Evolutionary conservation across 2,797 vertebrate species (phyloP).

Genomic region (Setipinna tenuifilis): DNA sequence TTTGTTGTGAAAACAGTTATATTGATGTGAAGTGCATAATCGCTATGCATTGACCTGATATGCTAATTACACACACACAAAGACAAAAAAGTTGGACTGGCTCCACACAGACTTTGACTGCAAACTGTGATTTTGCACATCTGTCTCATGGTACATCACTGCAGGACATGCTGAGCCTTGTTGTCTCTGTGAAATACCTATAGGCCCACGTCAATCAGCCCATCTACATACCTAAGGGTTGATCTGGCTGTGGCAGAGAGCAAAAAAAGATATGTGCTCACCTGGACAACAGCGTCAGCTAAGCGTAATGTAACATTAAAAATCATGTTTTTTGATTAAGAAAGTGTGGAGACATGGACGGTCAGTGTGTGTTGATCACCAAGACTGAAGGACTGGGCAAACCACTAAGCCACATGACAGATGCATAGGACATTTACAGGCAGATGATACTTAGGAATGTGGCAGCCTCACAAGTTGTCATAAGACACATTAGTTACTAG

Average conservation of each 20-base stretch:
- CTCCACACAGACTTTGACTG: conserved; percentile 51
- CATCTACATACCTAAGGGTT: background rate
- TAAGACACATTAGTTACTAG: background rate
- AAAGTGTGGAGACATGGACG: background rate
- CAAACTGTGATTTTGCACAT: conserved; percentile 64
- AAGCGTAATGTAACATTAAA: background rate
- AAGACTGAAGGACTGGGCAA: background rate
- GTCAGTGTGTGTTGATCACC: background rate
- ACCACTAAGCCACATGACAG: background rate
- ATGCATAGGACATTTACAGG: background rate
- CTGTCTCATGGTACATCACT: conserved; percentile 51
- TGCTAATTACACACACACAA: background rate
- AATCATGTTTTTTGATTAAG: background rate
- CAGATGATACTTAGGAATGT: background rate
- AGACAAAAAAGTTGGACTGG: conserved; percentile 37
- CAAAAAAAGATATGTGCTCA: background rate
- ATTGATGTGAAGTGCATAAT: background rate
- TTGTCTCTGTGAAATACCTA: background rate
- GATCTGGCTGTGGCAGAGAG: background rate
- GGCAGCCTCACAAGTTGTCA: background rate
- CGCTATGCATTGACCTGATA: background rate
- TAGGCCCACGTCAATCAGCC: background rate
- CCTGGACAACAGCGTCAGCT: no score
- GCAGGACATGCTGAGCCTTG: background rate
- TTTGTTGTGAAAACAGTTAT: background rate